These are phyloP conservation scores for Schizotus pectinicornis DNA, from an alignment of 2,888 invertebrate genomes.

Conservation along the genomic window DNA sequence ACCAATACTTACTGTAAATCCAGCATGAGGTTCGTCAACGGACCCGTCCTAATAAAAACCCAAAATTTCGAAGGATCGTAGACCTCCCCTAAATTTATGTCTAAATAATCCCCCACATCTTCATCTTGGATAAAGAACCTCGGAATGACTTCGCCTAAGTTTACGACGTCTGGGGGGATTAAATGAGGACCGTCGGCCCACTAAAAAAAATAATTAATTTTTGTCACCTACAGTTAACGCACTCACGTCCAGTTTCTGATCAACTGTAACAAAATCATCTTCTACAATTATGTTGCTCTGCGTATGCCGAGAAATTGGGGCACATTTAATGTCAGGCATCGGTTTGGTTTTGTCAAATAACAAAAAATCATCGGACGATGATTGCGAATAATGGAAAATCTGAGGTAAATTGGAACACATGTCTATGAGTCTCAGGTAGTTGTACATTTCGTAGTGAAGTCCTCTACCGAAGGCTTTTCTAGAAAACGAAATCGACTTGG, in stretches of 20 bases:
- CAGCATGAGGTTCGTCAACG: conserved; percentile 62
- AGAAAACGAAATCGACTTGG: conserved; percentile 24
- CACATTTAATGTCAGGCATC: neutral
- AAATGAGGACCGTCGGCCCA: conserved; percentile 32
- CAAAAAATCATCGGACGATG: conserved; percentile 49
- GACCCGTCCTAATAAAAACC: conserved; percentile 58
- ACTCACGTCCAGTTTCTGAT: neutral
- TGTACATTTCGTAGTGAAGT: conserved; percentile 46
- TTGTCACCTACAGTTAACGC: neutral
- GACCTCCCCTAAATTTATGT: conserved; percentile 61
- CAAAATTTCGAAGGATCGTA: conserved; percentile 67
- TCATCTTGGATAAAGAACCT: conserved; percentile 33
- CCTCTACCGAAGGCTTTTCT: conserved; percentile 45
- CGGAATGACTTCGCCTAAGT: conserved; percentile 39
- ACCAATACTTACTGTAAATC: conserved; percentile 59
- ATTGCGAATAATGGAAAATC: conserved; percentile 48
- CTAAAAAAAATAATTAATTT: conserved; percentile 18
- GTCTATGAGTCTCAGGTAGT: conserved; percentile 47
- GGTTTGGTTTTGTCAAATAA: conserved; percentile 46
- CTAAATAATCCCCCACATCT: conserved; percentile 43
- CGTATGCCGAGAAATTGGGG: neutral
- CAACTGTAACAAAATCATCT: neutral
- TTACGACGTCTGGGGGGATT: conserved; percentile 42
- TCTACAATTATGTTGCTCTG: neutral
- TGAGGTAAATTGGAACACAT: conserved; percentile 48